Evolutionary conservation across 2,113 vertebrate species (phyloP), one percentile per base, ranked within the genome.

Genomic region (Aix galericulata): DNA sequence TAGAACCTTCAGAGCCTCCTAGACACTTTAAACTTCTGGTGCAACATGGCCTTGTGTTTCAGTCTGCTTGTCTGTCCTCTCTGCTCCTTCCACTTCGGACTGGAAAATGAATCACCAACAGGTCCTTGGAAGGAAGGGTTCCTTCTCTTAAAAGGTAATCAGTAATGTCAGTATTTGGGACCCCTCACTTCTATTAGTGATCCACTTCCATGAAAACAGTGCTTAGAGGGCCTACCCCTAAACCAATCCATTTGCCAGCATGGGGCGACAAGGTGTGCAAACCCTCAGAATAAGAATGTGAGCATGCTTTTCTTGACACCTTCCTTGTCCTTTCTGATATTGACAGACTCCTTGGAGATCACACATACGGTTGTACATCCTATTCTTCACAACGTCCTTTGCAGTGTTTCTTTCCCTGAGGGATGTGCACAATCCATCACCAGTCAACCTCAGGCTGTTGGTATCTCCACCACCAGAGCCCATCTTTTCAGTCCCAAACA

Each of bases 291-390:
- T 18, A 9, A 12, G 23, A 80, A 69, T 12, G 13, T 27, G 13
- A 71, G 29, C 1, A 0, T n/a, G 34, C 44, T n/a, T 46, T 29
- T 44, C 52, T 58, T 1, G 2, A 11, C 63, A 34, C 29, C 44
- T 60, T 82, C 10, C 44, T 60, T 52, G 55, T 9, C 22, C 53
- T 48, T 48, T 59, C 55, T 32, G 34, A 52, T 52, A 50, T 9
- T 27, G 29, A 50, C 5, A 3, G 59, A 72, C 16, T 20, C n/a
- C 16, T 69, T 17, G 29, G 21, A 10, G 44, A 72, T 52, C 2
- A 1, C 11, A 26, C 40, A 16, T 58, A 38, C 0, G 1, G n/a
- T 52, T 52, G 38, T 52, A 42, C 23, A 40, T 42, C 18, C 23
- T 44, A 36, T 44, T 53, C 36, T 53, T 63, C 7, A 4, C 31